phyloP scores from a whole-genome alignment of 2,113 vertebrate genomes.

The Pyxicephalus adspersus region DNA sequence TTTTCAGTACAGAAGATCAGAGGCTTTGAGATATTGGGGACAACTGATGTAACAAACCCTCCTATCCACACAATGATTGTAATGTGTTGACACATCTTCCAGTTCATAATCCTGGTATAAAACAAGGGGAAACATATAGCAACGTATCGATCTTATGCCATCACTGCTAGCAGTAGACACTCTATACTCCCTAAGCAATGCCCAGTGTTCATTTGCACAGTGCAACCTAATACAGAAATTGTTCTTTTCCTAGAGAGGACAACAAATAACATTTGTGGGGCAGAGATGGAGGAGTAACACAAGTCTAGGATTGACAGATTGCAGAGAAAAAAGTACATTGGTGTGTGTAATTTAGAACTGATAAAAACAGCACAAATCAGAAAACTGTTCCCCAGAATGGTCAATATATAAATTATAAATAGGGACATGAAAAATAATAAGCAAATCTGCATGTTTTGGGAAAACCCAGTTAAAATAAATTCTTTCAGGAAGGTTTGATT shows the following conservation, averaged over 20 bases:
- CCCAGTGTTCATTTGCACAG: background rate
- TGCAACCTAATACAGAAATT: background rate
- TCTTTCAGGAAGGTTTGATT: constrained; percentile 5
- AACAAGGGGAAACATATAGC: constrained; percentile 60
- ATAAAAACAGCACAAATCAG: background rate
- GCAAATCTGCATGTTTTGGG: background rate
- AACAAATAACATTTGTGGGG: background rate
- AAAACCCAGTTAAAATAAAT: background rate
- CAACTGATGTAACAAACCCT: background rate
- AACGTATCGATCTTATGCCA: constrained; percentile 60
- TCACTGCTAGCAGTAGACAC: constrained; percentile 49
- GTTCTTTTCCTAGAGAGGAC: background rate
- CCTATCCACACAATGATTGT: background rate
- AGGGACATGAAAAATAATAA: background rate
- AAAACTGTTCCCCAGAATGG: background rate
- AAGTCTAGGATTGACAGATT: constrained; percentile 6
- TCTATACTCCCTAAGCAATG: background rate
- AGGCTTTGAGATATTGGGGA: background rate
- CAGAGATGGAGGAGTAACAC: background rate
- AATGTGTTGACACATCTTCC: background rate
- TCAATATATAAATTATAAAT: background rate
- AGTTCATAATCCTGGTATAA: constrained; percentile 57
- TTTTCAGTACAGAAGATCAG: constrained; percentile 25
- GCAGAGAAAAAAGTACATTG: constrained; percentile 43
- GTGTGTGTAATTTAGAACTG: background rate